These are phyloP conservation scores for Camarhynchus parvulus DNA, from an alignment of 2,113 vertebrate species.

Conservation along the genomic window DNA sequence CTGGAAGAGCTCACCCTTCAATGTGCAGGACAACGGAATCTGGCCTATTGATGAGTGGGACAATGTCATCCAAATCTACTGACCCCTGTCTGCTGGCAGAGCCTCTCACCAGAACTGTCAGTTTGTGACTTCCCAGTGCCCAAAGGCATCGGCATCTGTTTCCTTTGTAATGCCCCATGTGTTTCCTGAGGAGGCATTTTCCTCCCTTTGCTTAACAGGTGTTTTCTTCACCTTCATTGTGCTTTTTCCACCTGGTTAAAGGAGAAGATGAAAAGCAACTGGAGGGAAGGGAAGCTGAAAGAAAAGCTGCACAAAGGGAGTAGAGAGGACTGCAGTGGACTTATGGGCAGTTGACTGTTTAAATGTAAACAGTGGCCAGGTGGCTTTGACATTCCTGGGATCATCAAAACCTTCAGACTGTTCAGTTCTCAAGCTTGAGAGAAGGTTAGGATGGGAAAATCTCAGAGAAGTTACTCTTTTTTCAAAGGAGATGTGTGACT, in stretches of 20 bases:
- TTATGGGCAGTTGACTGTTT: neutral
- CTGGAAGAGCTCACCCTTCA: conserved; percentile 88
- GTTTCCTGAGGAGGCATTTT: neutral
- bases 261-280: neutral
- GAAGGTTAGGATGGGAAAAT: neutral
- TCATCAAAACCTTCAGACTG: neutral
- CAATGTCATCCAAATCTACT: conserved; percentile 86
- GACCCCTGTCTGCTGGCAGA: neutral
- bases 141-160: neutral
- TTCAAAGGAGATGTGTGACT: neutral
- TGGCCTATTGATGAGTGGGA: conserved; percentile 88
- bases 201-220: neutral
- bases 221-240: neutral
- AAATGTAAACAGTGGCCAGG: neutral
- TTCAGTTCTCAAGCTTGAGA: neutral
- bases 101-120: neutral
- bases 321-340: neutral
- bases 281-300: neutral
- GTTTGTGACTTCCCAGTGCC: neutral
- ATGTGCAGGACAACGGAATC: conserved; percentile 84
- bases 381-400: neutral
- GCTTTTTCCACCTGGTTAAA: neutral
- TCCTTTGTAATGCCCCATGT: neutral
- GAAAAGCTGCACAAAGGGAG: neutral
- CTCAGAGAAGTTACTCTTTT: neutral